Conservation (phyloP, 1,140 invertebrate species). For the Batillaria attramentaria region DNA sequence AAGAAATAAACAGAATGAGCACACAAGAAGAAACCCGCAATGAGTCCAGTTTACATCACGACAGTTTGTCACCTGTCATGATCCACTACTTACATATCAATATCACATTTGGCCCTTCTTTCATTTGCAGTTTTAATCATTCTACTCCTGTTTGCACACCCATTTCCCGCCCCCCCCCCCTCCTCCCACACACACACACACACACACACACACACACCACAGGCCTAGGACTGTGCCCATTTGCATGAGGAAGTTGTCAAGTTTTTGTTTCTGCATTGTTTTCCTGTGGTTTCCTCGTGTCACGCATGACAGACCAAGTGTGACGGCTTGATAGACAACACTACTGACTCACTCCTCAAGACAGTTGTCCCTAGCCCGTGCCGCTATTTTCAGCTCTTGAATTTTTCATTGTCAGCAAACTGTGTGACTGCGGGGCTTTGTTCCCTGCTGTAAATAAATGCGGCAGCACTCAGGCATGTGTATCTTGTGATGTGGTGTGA, state of each 20-base stretch:
- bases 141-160: background rate
- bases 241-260: conserved; percentile 32
- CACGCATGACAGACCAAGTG: conserved; percentile 1
- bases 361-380: background rate
- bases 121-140: no score
- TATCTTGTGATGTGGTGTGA: no score
- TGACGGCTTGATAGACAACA: conserved; percentile 1
- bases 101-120: no score
- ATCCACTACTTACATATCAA: no score
- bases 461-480: no score
- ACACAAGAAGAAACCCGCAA: no score
- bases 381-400: background rate
- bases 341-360: background rate
- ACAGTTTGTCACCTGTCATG: no score
- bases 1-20: no score
- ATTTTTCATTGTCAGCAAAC: no score
- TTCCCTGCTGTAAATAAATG: no score
- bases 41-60: no score
- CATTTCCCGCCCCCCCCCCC: background rate
- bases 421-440: no score
- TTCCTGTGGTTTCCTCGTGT: conserved; percentile 20
- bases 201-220: conserved; percentile 14
- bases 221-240: background rate
- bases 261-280: background rate
- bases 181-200: background rate